These are phyloP conservation scores for Pseudopleuronectes americanus DNA, from an alignment of 2,797 vertebrate species.

Conservation along the genomic window DNA sequence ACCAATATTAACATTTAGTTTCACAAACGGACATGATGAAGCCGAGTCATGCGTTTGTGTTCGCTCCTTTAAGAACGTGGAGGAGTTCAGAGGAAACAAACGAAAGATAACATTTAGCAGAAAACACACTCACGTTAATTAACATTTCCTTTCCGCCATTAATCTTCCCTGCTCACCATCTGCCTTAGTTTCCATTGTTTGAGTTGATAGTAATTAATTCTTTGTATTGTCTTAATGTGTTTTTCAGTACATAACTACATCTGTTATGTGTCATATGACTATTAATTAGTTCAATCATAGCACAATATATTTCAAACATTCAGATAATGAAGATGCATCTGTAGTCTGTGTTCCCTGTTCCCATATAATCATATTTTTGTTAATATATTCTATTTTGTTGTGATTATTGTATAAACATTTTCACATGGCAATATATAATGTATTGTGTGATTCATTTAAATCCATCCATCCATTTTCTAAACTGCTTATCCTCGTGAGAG, in stretches of 20 bases:
- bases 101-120: conserved; percentile 4
- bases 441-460: too few species aligned
- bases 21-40: not conserved
- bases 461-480: too few species aligned
- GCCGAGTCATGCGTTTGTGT: conserved; percentile 5
- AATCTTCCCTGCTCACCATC: not conserved
- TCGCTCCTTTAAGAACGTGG: conserved; percentile 1
- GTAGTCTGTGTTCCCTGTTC: not conserved
- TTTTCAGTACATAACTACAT: not conserved
- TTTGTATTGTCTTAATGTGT: not conserved
- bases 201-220: not conserved
- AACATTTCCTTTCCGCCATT: not conserved
- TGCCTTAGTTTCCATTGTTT: not conserved
- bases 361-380: not conserved
- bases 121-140: not conserved
- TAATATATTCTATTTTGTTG: not conserved
- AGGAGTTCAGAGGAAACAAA: not conserved
- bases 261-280: not conserved
- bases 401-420: not conserved
- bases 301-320: conserved; percentile 3
- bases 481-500: too few species aligned
- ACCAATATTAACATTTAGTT: conserved; percentile 31
- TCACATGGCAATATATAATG: too few species aligned
- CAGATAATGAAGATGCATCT: not conserved
- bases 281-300: not conserved